Evolutionary conservation across 2,113 vertebrate species (phyloP).

Genomic region (Panurus biarmicus): DNA sequence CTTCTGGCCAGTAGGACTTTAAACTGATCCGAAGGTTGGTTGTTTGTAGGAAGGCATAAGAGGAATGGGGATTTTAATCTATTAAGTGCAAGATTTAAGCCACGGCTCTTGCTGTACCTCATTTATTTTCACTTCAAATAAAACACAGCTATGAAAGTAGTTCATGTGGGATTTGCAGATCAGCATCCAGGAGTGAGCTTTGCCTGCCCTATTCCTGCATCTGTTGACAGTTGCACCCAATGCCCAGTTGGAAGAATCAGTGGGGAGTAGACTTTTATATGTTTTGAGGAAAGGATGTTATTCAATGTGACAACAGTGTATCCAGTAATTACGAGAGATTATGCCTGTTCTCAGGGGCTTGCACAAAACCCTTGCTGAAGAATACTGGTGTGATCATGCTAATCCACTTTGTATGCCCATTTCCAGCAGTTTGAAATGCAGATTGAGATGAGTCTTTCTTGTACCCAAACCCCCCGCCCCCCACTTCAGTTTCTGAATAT

Average conservation of each 20-base stretch:
- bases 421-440: constrained; percentile 31
- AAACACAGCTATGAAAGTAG: neutral
- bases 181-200: neutral
- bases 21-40: neutral
- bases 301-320: neutral
- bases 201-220: neutral
- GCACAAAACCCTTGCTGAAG: neutral
- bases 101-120: neutral
- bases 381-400: neutral
- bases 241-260: neutral
- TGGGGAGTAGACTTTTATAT: neutral
- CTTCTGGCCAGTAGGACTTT: neutral
- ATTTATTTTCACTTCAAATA: neutral
- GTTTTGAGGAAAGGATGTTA: neutral
- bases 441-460: neutral
- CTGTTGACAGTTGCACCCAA: neutral
- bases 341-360: neutral
- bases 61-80: neutral
- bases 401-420: neutral
- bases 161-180: neutral
- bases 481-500: neutral
- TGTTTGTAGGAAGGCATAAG: neutral
- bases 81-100: neutral
- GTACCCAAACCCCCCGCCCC: no score
- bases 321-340: neutral